Conservation (phyloP, 1,140 invertebrate genomes). For the Tetraneura akinire region DNA sequence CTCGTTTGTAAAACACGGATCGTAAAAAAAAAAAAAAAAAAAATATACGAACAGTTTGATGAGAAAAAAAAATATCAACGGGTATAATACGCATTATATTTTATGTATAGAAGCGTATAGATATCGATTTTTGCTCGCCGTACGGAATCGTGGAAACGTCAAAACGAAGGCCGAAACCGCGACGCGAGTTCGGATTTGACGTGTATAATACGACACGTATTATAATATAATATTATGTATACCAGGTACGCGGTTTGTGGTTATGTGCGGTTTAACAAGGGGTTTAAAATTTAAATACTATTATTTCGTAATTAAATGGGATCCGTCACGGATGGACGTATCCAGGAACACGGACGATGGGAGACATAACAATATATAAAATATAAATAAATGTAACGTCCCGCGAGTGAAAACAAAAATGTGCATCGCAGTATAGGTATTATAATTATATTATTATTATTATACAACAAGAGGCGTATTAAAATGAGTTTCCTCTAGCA, state of each 20-base stretch:
- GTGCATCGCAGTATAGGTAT: no score
- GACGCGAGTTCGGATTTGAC: background rate
- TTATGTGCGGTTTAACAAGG: background rate
- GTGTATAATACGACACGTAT: no score
- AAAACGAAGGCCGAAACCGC: background rate
- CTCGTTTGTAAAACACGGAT: no score
- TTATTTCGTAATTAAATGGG: conserved; percentile 29
- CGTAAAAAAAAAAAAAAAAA: background rate
- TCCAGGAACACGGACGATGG: background rate
- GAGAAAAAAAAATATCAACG: background rate
- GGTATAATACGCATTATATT: no score
- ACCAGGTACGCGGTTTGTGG: conserved; percentile 2
- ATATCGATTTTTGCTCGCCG: background rate
- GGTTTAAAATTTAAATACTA: conserved; percentile 11
- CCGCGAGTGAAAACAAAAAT: no score
- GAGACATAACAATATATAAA: conserved; percentile 2
- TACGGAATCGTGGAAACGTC: no score
- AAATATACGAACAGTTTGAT: background rate
- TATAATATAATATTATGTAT: no score
- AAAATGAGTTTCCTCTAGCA: no score
- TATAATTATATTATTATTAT: no score
- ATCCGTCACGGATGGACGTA: background rate
- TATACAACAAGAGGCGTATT: no score
- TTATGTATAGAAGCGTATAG: background rate
- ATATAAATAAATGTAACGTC: background rate